Evolutionary conservation across 2,888 invertebrate species (phyloP), one percentile per base, ranked within the genome.

Genomic region (Dryobota labecula): DNA sequence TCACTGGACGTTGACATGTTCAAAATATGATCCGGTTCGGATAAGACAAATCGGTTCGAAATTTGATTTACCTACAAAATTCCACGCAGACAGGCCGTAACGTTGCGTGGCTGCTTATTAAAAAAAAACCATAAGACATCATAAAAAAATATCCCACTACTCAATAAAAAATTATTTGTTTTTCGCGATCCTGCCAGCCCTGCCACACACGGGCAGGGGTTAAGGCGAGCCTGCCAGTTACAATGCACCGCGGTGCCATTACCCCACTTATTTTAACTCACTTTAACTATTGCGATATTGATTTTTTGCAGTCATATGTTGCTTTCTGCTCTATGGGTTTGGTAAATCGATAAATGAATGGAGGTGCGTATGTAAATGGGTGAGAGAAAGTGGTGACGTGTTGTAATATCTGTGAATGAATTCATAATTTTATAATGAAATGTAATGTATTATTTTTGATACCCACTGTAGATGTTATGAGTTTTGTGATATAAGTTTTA

Each of bases 191-290:
- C 27, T 71, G 84, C 15, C 89, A 90, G 76, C 90, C 91, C 86
- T 91, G 84, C 11, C 27, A n/a, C 65, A 20, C 33, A 63, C 73
- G 75, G 45, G 73, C 78, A 76, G 86, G 88, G 88, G 88, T 87
- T 84, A 86, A 88, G 89, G 86, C 83, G 78, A 84, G 86, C 78
- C 78, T 85, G 86, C 86, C 86, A 86, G 87, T 88, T 87, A 89
- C 92, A 91, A 90, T 93, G 93, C 93, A 93, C 86, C 89, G 88
- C 86, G 82, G 88, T 89, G 87, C 92, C 84, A 94, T 93, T 94
- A 94, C 94, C 94, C 94, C 92, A 95, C 91, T 94, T 94, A 93
- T 92, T 92, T 90, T 87, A 90, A 93, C 92, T 89, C 88, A 86
- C 87, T 89, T 90, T 88, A 92, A 94, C 93, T 92, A 93, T 92